A percentile compares a stretch with the other conserved stretches of the same genome.
phyloP scores from a whole-genome alignment of 2,113 vertebrate species.

The Monarcha castaneiventris region DNA sequence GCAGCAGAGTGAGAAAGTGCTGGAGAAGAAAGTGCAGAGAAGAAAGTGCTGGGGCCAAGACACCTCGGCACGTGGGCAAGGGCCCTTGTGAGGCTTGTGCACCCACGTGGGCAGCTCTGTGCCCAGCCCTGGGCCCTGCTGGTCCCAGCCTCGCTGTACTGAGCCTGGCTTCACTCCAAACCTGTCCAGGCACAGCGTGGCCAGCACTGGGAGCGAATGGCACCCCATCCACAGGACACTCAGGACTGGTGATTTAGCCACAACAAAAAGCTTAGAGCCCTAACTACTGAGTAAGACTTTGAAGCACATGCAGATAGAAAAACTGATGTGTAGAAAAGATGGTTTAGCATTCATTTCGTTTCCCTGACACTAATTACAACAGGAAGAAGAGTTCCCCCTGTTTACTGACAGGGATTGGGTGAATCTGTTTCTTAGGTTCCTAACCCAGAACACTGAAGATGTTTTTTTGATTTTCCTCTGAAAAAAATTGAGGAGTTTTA shows the following conservation, averaged over 20 bases:
- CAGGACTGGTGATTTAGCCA: neutral
- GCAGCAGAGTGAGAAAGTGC: neutral
- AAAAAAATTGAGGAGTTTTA: neutral
- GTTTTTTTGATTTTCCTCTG: neutral
- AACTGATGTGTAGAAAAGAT: neutral
- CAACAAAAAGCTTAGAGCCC: neutral
- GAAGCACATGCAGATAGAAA: neutral
- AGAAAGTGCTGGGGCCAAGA: neutral
- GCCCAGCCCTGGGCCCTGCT: neutral
- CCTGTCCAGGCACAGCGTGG: accelerated
- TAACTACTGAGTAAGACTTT: neutral
- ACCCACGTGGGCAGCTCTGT: accelerated
- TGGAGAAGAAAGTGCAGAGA: neutral
- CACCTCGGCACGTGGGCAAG: neutral
- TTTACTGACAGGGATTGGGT: neutral
- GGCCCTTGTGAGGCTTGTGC: neutral
- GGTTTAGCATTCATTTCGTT: neutral
- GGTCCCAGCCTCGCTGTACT: neutral
- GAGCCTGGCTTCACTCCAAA: neutral
- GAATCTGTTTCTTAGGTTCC: neutral
- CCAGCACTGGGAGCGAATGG: neutral
- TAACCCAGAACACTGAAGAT: neutral
- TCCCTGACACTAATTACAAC: neutral
- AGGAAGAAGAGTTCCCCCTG: neutral
- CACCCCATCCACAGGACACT: neutral